Evolutionary conservation across 2,888 invertebrate species (phyloP), one percentile per base, ranked within the genome.

Genomic region (Lapara coniferarum): DNA sequence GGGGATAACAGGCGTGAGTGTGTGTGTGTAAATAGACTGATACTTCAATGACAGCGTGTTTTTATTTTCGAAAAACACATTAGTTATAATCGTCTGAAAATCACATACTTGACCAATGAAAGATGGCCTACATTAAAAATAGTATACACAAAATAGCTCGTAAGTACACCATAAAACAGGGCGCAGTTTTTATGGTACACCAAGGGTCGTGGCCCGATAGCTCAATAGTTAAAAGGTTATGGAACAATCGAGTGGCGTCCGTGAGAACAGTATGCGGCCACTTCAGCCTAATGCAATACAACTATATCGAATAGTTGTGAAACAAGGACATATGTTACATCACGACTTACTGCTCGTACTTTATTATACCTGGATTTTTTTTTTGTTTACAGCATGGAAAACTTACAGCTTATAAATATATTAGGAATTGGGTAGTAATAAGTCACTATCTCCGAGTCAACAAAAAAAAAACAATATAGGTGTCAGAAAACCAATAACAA

Each of bases 201-300:
- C 77, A 76, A 79, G 85, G 89, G 90, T 90, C 91, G 87, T 85
- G 89, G 88, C 87, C 90, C 84, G 88, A 89, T 90, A 90, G 86
- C 83, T 85, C 76, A 87, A 89, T 90, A 88, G 91, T 89, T 87
- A 86, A 88, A 87, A 86, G 88, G 85, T 88, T 89, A 85, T 83
- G 82, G 85, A 89, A 91, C 90, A 91, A 91, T 89, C 88, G 88
- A 87, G 84, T 82, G 79, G 82, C 78, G 78, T 82, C 89, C 91
- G 92, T 91, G 92, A 91, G 91, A 88, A 92, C 88, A 84, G 84
- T 75, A 77, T 73, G 77, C 79, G 79, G 72, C 79, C 83, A 83
- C 81, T 84, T 80, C 80, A 80, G 78, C 74, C 75, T 81, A 81
- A 84, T 83, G 81, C 80, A 82, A 78, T 81, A 78, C 77, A 79